Evolutionary conservation across 2,113 vertebrate species (phyloP).

Genomic region (Centropus bengalensis): DNA sequence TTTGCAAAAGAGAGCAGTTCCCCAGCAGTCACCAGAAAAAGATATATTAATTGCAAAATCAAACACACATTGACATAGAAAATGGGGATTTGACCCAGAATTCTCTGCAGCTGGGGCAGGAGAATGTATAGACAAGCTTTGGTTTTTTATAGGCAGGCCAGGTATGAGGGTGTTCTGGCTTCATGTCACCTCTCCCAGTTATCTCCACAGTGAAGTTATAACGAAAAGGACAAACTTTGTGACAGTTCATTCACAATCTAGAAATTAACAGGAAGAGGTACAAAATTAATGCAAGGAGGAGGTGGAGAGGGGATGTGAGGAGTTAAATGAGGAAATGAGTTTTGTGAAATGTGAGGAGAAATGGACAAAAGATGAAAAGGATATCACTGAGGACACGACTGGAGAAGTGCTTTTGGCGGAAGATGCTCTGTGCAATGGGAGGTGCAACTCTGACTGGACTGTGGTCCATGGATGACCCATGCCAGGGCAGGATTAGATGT

Average conservation of each 20-base stretch:
- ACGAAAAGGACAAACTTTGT: neutral
- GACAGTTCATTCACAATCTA: neutral
- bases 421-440: neutral
- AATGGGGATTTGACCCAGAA: neutral
- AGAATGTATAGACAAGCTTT: neutral
- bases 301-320: neutral
- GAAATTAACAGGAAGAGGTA: neutral
- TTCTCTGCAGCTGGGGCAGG: neutral
- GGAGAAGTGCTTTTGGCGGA: neutral
- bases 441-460: neutral
- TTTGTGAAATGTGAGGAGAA: neutral
- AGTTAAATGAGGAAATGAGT: neutral
- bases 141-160: neutral
- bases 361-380: neutral
- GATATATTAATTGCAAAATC: neutral
- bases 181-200: neutral
- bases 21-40: neutral
- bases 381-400: neutral
- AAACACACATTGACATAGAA: neutral
- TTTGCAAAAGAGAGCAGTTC: neutral
- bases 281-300: neutral
- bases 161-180: neutral
- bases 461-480: neutral
- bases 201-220: neutral
- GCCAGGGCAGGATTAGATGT: neutral